These are phyloP conservation scores for Dromaius novaehollandiae DNA, from an alignment of 2,113 vertebrate species.

Conservation along the genomic window DNA sequence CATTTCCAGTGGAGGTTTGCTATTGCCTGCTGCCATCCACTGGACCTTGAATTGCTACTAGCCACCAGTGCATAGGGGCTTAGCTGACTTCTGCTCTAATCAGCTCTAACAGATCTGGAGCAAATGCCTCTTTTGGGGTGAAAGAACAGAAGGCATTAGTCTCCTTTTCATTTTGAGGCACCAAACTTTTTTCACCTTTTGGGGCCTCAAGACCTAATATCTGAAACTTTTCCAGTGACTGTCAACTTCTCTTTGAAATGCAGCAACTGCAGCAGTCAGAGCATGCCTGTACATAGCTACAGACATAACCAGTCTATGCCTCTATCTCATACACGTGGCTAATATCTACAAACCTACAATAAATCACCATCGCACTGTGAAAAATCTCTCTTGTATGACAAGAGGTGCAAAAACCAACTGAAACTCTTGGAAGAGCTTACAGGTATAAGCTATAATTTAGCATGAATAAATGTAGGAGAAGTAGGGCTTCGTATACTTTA, in stretches of 20 bases:
- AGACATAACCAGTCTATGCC: fast-evolving
- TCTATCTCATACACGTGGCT: fast-evolving
- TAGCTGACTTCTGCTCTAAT: neutral
- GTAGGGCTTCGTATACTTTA: neutral
- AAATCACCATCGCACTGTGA: fast-evolving
- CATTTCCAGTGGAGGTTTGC: neutral
- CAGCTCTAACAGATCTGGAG: neutral
- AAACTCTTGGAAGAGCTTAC: neutral
- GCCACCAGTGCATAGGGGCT: neutral
- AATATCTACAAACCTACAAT: neutral
- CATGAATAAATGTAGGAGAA: neutral
- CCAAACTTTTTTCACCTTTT: too few relatives aligned
- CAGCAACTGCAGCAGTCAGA: neutral
- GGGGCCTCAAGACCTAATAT: neutral
- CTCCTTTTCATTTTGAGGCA: neutral
- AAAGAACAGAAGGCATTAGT: neutral
- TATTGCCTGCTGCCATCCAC: neutral
- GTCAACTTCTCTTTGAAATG: neutral
- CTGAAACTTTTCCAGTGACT: neutral
- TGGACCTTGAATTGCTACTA: neutral
- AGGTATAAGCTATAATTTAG: neutral
- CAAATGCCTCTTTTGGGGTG: neutral
- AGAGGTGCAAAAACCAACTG: neutral
- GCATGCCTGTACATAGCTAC: neutral
- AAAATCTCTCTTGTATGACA: neutral